Conservation (phyloP, 2,888 invertebrate genomes). For the Drosophila conformis region DNA sequence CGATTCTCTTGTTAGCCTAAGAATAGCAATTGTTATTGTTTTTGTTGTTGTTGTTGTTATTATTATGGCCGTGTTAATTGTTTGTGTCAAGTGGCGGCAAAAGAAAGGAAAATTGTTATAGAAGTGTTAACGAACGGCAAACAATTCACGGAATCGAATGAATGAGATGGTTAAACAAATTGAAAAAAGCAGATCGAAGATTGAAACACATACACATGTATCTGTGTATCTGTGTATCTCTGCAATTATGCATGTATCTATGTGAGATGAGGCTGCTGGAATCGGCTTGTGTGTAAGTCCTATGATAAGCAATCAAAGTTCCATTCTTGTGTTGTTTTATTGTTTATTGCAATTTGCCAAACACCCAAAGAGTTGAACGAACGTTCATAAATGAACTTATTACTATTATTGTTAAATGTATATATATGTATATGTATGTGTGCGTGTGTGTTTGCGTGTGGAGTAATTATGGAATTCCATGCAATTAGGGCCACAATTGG, state of each 20-base stretch:
- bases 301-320: slow-evolving; percentile 74
- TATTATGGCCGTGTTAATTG: slow-evolving; percentile 72
- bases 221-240: background rate
- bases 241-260: background rate
- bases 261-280: background rate
- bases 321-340: slow-evolving; percentile 48
- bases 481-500: slow-evolving; percentile 74
- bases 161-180: slow-evolving; percentile 52
- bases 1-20: slow-evolving; percentile 73
- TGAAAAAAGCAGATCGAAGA: slow-evolving; percentile 12
- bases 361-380: slow-evolving; percentile 50
- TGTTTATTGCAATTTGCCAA: slow-evolving; percentile 74
- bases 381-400: slow-evolving; percentile 27
- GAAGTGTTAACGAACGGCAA: slow-evolving; percentile 68
- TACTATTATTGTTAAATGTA: slow-evolving; percentile 20
- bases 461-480: slow-evolving; percentile 51
- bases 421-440: background rate
- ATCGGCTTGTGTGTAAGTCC: slow-evolving; percentile 52
- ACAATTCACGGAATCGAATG: slow-evolving; percentile 57
- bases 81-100: slow-evolving; percentile 65
- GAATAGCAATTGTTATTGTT: slow-evolving; percentile 44
- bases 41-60: slow-evolving; percentile 43
- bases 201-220: background rate
- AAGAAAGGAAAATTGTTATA: slow-evolving; percentile 55
- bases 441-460: background rate